phyloP scores from a whole-genome alignment of 2,113 vertebrate species.

The Odontesthes bonariensis region DNA sequence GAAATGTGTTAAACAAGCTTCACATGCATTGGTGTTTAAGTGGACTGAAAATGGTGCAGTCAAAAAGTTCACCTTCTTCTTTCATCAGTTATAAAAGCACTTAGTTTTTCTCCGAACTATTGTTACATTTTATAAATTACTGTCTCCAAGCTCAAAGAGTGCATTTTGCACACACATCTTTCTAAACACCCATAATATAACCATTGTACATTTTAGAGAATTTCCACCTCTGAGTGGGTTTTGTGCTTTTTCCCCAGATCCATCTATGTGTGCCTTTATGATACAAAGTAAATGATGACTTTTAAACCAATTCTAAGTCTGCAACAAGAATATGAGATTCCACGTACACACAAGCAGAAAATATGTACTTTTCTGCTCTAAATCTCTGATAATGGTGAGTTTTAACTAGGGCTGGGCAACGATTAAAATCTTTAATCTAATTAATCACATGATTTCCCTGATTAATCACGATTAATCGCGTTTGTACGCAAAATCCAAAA shows the following conservation, averaged over 20 bases:
- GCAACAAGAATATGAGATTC: background rate
- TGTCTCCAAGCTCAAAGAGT: conserved; percentile 3
- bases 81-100: background rate
- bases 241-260: conserved; percentile 1
- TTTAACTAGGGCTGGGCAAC: too few species aligned
- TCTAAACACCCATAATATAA: background rate
- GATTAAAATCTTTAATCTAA: too few species aligned
- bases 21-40: background rate
- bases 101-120: background rate
- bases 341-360: background rate
- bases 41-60: background rate
- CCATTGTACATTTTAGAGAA: conserved; percentile 10
- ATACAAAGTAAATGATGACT: conserved; percentile 14
- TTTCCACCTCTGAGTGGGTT: conserved; percentile 32
- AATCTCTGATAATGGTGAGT: background rate
- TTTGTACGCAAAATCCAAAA: too few species aligned
- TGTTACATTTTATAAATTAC: background rate
- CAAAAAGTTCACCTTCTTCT: background rate
- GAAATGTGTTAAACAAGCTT: background rate
- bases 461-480: too few species aligned
- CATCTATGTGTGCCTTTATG: conserved; percentile 21
- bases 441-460: too few species aligned
- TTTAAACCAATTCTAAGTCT: conserved; percentile 23
- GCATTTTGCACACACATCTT: background rate
- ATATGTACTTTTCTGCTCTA: too few species aligned